Evolutionary conservation across 2,113 vertebrate species (phyloP).

Genomic region (Leucoraja erinaceus): DNA sequence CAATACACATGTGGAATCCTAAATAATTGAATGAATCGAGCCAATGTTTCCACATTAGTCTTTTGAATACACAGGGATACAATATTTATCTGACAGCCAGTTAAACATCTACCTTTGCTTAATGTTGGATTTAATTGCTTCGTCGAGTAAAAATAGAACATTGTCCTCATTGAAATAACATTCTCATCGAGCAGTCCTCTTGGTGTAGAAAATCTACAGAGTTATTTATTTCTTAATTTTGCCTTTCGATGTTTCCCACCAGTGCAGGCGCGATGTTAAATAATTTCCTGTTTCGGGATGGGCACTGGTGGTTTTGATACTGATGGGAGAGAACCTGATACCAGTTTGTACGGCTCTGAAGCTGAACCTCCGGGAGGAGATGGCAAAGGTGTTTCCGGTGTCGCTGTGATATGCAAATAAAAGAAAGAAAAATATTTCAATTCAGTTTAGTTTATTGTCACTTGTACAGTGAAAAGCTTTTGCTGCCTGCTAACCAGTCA

Average conservation of each 20-base stretch:
- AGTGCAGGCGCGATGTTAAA: constrained; percentile 57
- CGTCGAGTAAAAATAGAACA: neutral
- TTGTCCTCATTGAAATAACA: neutral
- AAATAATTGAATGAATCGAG: neutral
- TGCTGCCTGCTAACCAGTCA: no score
- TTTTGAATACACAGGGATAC: neutral
- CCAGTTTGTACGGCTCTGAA: constrained; percentile 89
- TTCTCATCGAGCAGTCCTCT: neutral
- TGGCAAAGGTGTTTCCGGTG: constrained; percentile 93
- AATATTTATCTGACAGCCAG: neutral
- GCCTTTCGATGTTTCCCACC: neutral
- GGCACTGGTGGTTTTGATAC: constrained; percentile 82
- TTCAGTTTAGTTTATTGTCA: no score
- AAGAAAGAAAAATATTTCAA: neutral
- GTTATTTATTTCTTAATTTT: neutral
- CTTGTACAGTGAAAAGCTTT: no score
- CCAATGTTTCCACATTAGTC: neutral
- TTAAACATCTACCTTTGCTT: constrained; percentile 24
- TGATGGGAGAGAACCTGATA: constrained; percentile 80
- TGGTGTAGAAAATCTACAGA: neutral
- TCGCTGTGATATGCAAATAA: constrained; percentile 61
- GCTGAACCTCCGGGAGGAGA: constrained; percentile 84
- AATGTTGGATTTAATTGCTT: neutral
- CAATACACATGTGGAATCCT: neutral
- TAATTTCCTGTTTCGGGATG: constrained; percentile 94